Percentiles rank a stretch among this genome's conserved stretches.
Conservation (phyloP, 1,140 invertebrate genomes). For the Parasteatoda tepidariorum region DNA sequence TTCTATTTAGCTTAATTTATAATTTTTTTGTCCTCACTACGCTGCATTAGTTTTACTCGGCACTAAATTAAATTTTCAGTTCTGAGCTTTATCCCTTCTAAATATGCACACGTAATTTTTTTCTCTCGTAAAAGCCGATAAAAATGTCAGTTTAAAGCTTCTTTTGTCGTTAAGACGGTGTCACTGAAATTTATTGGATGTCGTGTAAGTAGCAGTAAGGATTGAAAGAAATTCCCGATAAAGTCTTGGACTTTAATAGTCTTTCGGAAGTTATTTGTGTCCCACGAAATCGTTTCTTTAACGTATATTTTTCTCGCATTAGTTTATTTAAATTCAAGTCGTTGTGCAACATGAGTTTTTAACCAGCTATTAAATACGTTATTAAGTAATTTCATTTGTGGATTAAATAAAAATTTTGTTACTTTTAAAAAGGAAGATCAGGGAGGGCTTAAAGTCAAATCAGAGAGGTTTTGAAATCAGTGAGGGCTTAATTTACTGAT, state of each 20-base stretch:
- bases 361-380: too few relatives aligned
- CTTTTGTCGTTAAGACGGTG: slow-evolving; percentile 28
- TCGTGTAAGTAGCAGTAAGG: neutral
- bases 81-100: slow-evolving; percentile 1
- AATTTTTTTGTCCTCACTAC: neutral
- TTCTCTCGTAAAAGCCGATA: neutral
- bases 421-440: too few relatives aligned
- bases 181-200: slow-evolving; percentile 22
- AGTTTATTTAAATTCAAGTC: too few relatives aligned
- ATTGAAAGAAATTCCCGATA: neutral
- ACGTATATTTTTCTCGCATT: too few relatives aligned
- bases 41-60: neutral
- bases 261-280: neutral
- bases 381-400: too few relatives aligned
- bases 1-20: slow-evolving; percentile 3
- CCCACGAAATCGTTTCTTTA: too few relatives aligned
- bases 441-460: too few relatives aligned
- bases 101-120: slow-evolving; percentile 26
- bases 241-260: neutral
- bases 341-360: too few relatives aligned
- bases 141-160: slow-evolving; percentile 20
- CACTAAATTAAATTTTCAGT: slow-evolving; percentile 24
- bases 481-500: too few relatives aligned
- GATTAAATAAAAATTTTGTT: too few relatives aligned
- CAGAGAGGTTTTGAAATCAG: too few relatives aligned